Conservation (phyloP, 2,888 invertebrate species). For the Orthosia cruda region DNA sequence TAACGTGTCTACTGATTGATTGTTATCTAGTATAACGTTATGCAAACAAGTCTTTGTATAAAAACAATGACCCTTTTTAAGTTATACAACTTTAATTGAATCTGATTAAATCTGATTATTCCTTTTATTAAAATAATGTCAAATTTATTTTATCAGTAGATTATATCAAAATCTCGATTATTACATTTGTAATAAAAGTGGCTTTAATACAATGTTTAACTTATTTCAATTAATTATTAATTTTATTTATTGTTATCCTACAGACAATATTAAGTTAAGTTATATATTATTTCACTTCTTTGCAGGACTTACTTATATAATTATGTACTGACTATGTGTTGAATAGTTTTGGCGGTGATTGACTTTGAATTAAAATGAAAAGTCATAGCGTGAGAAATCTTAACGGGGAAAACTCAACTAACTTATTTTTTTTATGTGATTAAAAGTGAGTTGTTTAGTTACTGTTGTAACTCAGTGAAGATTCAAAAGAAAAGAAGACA, state of each 20-base stretch:
- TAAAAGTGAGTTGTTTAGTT: neutral
- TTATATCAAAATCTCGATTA: neutral
- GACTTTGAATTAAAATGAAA: neutral
- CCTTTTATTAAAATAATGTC: constrained; percentile 17
- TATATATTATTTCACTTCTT: constrained; percentile 4
- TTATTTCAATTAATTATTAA: neutral
- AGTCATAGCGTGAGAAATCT: neutral
- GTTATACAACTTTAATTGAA: neutral
- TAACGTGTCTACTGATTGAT: constrained; percentile 27
- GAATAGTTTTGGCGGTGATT: neutral
- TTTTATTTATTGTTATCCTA: neutral
- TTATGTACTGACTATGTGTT: neutral
- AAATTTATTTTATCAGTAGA: constrained; percentile 6
- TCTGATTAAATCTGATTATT: constrained; percentile 14
- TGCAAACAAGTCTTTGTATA: neutral
- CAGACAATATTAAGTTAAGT: constrained; percentile 4
- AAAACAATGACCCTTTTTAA: neutral
- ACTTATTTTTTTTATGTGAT: neutral
- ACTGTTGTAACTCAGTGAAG: neutral
- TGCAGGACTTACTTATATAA: neutral
- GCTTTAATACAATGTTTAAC: neutral
- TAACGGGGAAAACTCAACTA: neutral
- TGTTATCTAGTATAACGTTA: constrained; percentile 24
- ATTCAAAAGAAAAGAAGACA: neutral
- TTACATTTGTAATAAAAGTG: constrained; percentile 5